Conservation (phyloP, 2,888 invertebrate species). For the Leptinotarsa juncta region DNA sequence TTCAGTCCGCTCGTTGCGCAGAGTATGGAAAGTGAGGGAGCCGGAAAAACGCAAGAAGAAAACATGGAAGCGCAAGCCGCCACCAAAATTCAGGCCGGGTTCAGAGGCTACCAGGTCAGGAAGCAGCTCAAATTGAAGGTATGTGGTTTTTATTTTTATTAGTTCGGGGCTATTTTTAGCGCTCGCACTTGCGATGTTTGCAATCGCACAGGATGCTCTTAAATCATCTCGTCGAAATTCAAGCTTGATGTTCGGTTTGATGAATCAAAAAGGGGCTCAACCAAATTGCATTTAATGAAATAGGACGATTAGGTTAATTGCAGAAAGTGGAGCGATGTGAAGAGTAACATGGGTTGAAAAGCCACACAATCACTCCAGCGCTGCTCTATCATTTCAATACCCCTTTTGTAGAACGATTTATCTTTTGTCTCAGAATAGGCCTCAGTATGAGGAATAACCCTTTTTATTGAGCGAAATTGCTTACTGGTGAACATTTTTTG, state of each 20-base stretch:
- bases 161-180: neutral
- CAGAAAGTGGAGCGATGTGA: too few relatives aligned
- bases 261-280: neutral
- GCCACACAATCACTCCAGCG: too few relatives aligned
- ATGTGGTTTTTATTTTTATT: slow-evolving; percentile 20
- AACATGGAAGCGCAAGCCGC: slow-evolving; percentile 68
- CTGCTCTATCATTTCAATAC: too few relatives aligned
- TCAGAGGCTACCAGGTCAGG: slow-evolving; percentile 74
- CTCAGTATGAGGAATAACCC: too few relatives aligned
- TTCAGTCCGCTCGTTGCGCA: slow-evolving; percentile 37
- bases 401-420: too few relatives aligned
- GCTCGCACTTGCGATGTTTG: neutral
- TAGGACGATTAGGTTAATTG: neutral
- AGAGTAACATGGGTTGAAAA: too few relatives aligned
- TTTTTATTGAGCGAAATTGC: too few relatives aligned
- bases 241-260: neutral
- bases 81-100: slow-evolving; percentile 78
- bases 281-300: neutral
- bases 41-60: slow-evolving; percentile 26
- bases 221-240: neutral
- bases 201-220: slow-evolving; percentile 6
- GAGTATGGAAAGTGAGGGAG: slow-evolving; percentile 50
- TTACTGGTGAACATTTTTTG: too few relatives aligned
- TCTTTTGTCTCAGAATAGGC: too few relatives aligned
- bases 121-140: slow-evolving; percentile 65